These are phyloP conservation scores for Catharus ustulatus DNA, from an alignment of 2,797 vertebrate species.

Conservation along the genomic window DNA sequence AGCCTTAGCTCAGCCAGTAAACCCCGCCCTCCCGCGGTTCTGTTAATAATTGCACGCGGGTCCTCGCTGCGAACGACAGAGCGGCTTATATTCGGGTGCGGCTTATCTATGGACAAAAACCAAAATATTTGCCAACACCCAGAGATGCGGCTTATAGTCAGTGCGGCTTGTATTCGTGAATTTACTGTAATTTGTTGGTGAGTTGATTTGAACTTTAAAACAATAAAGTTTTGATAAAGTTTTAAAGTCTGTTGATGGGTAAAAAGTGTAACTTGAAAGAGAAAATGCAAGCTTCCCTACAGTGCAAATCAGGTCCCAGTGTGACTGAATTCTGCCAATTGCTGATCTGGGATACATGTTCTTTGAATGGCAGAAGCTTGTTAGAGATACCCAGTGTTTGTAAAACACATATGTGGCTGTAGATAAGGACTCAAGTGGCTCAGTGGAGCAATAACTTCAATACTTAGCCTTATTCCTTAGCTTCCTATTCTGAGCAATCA, in stretches of 20 bases:
- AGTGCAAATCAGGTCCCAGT: rapidly evolving
- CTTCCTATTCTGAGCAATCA: not conserved
- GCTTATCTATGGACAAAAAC: no score
- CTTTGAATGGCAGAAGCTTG: not conserved
- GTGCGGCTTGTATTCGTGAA: no score
- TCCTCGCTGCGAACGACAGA: no score
- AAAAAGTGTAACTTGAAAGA: not conserved
- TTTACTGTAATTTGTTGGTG: not conserved
- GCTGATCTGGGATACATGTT: not conserved
- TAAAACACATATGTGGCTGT: rapidly evolving
- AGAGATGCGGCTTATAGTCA: no score
- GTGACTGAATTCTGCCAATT: not conserved
- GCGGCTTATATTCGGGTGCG: no score
- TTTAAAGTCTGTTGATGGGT: not conserved
- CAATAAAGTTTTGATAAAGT: not conserved
- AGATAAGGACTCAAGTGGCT: not conserved
- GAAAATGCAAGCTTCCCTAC: not conserved
- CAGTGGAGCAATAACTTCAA: not conserved
- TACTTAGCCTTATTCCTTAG: not conserved
- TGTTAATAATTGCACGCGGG: no score
- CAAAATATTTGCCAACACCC: no score
- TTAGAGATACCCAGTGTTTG: not conserved
- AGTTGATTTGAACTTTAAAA: not conserved
- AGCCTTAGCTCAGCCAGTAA: no score
- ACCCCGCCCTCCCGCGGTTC: no score